These are phyloP conservation scores for Sparidentex hasta DNA, from an alignment of 2,797 vertebrate genomes.

Conservation along the genomic window DNA sequence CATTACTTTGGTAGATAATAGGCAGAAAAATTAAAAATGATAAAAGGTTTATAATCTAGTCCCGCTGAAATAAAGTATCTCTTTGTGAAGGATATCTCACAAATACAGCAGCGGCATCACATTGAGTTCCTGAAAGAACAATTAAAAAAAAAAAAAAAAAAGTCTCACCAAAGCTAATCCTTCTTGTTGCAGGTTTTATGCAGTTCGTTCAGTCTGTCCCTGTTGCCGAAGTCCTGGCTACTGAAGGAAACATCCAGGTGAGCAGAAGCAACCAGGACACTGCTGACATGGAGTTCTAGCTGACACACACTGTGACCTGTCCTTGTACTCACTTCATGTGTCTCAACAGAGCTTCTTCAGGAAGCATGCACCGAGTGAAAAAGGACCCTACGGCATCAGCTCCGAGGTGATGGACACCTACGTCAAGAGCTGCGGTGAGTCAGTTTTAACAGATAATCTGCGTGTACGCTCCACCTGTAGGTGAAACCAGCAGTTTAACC, in stretches of 20 bases:
- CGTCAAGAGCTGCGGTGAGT: slow-evolving; percentile 98
- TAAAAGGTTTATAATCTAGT: not conserved
- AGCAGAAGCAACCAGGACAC: not conserved
- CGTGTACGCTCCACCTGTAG: not conserved
- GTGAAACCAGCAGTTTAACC: not conserved
- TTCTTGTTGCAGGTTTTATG: slow-evolving; percentile 92
- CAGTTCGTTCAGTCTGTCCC: slow-evolving; percentile 99
- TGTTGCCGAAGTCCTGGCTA: slow-evolving; percentile 97
- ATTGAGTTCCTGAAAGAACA: not conserved
- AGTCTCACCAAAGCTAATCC: not conserved
- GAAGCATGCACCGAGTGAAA: slow-evolving; percentile 95
- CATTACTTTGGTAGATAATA: not conserved
- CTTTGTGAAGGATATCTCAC: not conserved
- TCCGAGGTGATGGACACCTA: slow-evolving; percentile 99
- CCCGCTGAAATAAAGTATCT: not conserved
- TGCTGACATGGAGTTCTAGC: not conserved
- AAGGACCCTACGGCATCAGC: slow-evolving; percentile 96
- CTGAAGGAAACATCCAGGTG: slow-evolving; percentile 98
- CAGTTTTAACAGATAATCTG: rapidly evolving
- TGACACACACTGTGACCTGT: not conserved
- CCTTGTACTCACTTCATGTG: not conserved
- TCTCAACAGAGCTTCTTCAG: slow-evolving; percentile 94
- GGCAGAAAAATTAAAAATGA: not conserved
- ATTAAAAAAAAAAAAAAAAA: not conserved
- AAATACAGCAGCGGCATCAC: not conserved